These are phyloP conservation scores for Cerceris rybyensis DNA, from an alignment of 2,888 invertebrate genomes.

Conservation along the genomic window DNA sequence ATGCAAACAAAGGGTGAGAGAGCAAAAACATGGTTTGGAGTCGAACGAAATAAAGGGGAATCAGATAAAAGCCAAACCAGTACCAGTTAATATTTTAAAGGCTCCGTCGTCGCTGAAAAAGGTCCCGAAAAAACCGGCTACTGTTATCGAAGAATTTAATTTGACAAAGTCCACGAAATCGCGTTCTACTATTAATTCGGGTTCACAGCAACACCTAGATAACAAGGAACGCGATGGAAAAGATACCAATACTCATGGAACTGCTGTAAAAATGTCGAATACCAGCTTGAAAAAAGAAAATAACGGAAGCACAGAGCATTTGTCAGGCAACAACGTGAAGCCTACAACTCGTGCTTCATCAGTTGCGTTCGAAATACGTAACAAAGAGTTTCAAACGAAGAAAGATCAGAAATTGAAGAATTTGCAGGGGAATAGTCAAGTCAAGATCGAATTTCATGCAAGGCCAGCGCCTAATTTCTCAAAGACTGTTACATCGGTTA, in stretches of 20 bases:
- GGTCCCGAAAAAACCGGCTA: constrained; percentile 83
- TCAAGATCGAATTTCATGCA: constrained; percentile 83
- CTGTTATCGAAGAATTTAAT: constrained; percentile 86
- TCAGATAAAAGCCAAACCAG: constrained; percentile 87
- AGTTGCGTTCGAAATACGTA: constrained; percentile 83
- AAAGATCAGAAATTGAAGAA: constrained; percentile 81
- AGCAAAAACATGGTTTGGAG: constrained; percentile 83
- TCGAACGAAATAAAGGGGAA: constrained; percentile 86
- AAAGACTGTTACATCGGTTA: constrained; percentile 22
- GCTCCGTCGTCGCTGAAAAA: constrained; percentile 80
- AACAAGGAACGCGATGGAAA: background rate
- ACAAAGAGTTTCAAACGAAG: constrained; percentile 77
- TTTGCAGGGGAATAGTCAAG: constrained; percentile 65
- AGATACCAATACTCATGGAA: background rate
- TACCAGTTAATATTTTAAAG: constrained; percentile 84
- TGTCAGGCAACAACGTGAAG: constrained; percentile 36
- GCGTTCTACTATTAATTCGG: background rate
- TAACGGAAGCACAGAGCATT: background rate
- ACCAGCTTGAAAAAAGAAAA: background rate
- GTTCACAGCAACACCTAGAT: background rate
- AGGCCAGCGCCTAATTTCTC: constrained; percentile 83
- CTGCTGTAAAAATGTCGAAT: background rate
- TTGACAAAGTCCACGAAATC: constrained; percentile 83
- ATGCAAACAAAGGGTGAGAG: constrained; percentile 82
- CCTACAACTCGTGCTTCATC: constrained; percentile 74